Conservation (phyloP, 1,140 invertebrate genomes). For the Aphelinus certus region DNA sequence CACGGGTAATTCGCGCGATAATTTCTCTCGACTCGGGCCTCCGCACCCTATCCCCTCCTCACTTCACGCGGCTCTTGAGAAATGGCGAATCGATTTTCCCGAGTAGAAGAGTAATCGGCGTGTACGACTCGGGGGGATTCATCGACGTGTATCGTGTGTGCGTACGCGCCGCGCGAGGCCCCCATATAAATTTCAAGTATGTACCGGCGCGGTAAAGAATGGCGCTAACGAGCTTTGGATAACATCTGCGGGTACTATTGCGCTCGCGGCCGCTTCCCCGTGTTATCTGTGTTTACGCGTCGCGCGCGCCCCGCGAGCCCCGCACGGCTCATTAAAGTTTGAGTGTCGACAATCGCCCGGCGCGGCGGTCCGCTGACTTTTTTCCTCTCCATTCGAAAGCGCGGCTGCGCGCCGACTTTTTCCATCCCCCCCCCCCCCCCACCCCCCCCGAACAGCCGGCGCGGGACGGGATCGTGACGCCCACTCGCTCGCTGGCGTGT, state of each 20-base stretch:
- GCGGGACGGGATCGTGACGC: background rate
- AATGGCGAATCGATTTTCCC: conserved; percentile 37
- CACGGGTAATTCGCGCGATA: conserved; percentile 31
- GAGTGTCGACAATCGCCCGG: background rate
- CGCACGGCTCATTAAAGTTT: conserved; percentile 27
- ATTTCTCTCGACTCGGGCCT: conserved; percentile 16
- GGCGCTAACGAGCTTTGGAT: conserved; percentile 36
- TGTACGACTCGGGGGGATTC: conserved; percentile 21
- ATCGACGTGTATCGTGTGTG: background rate
- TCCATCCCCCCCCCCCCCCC: background rate
- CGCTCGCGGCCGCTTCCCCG: background rate
- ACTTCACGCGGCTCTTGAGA: conserved; percentile 13
- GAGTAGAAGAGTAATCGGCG: conserved; percentile 36
- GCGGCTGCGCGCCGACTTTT: background rate
- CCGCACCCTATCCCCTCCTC: background rate
- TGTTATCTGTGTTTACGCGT: conserved; percentile 1
- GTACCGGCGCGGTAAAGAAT: conserved; percentile 38
- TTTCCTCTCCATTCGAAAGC: background rate
- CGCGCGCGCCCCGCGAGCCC: background rate
- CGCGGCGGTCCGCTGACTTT: background rate
- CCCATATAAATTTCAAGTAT: conserved; percentile 35
- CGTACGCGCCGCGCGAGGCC: conserved; percentile 23
- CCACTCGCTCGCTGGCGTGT: background rate
- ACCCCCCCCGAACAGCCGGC: background rate
- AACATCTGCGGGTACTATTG: conserved; percentile 25